Percentiles rank a stretch among this genome's conserved stretches.
Conservation (phyloP, 2,113 vertebrate genomes). For the Hydrolagus affinis region DNA sequence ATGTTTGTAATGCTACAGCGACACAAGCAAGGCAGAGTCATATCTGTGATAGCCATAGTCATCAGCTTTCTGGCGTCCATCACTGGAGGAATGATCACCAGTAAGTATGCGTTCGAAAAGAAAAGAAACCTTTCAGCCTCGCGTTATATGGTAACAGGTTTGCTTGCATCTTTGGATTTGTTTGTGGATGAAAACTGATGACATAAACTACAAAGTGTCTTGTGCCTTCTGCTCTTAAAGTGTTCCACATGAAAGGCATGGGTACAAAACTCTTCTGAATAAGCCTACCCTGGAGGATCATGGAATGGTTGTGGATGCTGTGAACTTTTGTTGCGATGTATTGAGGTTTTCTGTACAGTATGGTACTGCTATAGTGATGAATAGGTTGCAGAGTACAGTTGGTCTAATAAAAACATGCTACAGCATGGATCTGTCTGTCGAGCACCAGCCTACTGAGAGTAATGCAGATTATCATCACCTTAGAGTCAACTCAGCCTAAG, state of each 20-base stretch:
- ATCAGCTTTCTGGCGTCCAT: conserved; percentile 86
- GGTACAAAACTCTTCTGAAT: not conserved
- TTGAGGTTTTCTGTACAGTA: not conserved
- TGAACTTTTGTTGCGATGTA: too few relatives aligned
- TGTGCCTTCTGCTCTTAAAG: not conserved
- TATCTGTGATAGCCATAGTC: conserved; percentile 86
- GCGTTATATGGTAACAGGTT: not conserved
- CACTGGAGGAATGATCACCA: conserved; percentile 89
- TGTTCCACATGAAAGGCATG: not conserved
- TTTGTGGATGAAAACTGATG: not conserved
- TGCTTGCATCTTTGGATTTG: not conserved
- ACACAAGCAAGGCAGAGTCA: conserved; percentile 81
- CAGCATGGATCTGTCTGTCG: too few relatives aligned
- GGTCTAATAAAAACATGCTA: too few relatives aligned
- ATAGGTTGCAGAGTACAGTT: too few relatives aligned
- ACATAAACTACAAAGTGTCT: not conserved
- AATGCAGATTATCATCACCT: too few relatives aligned
- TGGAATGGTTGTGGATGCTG: not conserved
- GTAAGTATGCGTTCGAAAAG: conserved; percentile 59
- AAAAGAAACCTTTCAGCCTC: too few relatives aligned
- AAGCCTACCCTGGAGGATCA: not conserved
- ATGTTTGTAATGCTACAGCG: conserved; percentile 94
- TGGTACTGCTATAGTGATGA: too few relatives aligned
- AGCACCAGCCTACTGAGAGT: too few relatives aligned
- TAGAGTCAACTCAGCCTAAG: too few relatives aligned